These are phyloP conservation scores for Dusona sp. DNA, from an alignment of 2,888 invertebrate genomes.

Conservation along the genomic window DNA sequence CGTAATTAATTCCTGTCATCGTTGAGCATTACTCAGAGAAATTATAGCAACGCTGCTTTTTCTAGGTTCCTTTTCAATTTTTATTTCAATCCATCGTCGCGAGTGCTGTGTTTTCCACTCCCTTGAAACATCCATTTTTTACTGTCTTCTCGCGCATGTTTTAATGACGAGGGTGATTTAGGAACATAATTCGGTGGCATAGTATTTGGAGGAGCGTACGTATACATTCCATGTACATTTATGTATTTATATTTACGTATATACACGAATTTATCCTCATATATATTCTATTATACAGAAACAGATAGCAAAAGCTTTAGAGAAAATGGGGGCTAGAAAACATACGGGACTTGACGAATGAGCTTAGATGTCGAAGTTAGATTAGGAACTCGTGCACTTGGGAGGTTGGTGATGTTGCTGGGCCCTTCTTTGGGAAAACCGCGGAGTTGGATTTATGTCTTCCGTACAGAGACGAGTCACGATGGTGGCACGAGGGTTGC, in stretches of 20 bases:
- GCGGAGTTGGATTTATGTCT: conserved; percentile 71
- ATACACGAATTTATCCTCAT: background rate
- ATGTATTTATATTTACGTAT: conserved; percentile 16
- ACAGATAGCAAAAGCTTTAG: conserved; percentile 18
- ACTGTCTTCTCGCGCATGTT: conserved; percentile 18
- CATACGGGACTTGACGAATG: conserved; percentile 64
- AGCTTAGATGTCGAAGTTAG: conserved; percentile 75
- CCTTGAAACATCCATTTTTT: conserved; percentile 22
- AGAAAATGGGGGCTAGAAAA: conserved; percentile 24
- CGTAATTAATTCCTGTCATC: background rate
- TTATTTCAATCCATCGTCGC: background rate
- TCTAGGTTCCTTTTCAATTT: background rate
- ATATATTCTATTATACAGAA: background rate
- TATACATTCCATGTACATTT: conserved; percentile 11
- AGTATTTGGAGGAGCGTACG: conserved; percentile 74
- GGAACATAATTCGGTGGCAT: conserved; percentile 44
- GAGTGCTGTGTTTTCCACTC: background rate
- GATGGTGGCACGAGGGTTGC: conserved; percentile 53
- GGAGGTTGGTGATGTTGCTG: conserved; percentile 53
- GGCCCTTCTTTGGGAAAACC: conserved; percentile 70
- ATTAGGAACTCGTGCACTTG: conserved; percentile 71
- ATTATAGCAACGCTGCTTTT: background rate
- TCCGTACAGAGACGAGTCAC: conserved; percentile 61
- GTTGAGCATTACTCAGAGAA: background rate
- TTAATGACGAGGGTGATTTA: background rate